These are phyloP conservation scores for Bubo bubo DNA, from an alignment of 2,113 vertebrate species.

Conservation along the genomic window DNA sequence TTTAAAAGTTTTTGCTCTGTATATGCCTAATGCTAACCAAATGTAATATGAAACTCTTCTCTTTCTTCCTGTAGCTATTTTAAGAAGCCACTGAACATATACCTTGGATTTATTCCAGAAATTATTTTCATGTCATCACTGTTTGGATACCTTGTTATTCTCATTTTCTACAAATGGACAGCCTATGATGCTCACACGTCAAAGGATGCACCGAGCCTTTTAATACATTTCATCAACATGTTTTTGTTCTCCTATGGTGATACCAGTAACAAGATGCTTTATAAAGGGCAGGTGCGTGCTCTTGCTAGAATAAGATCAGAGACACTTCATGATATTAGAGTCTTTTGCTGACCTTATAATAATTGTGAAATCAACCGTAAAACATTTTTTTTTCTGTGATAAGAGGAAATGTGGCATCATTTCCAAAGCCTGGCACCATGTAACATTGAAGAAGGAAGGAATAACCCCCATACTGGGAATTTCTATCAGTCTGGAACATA, in stretches of 20 bases:
- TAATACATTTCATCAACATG: slow-evolving; percentile 99
- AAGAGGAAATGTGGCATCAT: background rate
- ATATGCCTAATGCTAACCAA: background rate
- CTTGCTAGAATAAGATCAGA: background rate
- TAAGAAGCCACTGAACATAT: slow-evolving; percentile 93
- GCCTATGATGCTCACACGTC: slow-evolving; percentile 84
- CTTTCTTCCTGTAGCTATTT: slow-evolving; percentile 83
- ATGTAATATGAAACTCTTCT: background rate
- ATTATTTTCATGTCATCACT: slow-evolving; percentile 92
- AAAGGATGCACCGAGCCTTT: slow-evolving; percentile 88
- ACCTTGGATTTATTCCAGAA: slow-evolving; percentile 95
- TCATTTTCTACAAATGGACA: slow-evolving; percentile 95
- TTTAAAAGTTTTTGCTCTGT: background rate
- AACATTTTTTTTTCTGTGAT: background rate
- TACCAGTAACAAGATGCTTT: slow-evolving; percentile 80
- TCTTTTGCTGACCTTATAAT: background rate
- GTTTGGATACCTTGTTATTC: slow-evolving; percentile 92
- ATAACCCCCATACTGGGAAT: background rate
- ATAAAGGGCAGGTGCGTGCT: slow-evolving; percentile 89
- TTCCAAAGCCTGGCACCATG: background rate
- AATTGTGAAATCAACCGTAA: background rate
- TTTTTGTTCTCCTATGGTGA: slow-evolving; percentile 93
- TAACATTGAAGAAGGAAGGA: background rate
- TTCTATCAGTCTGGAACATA: background rate
- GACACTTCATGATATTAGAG: background rate